Base-by-base conservation (phyloP, 2,888 invertebrate species). In the Polydrusus pterygomalis region DNA sequence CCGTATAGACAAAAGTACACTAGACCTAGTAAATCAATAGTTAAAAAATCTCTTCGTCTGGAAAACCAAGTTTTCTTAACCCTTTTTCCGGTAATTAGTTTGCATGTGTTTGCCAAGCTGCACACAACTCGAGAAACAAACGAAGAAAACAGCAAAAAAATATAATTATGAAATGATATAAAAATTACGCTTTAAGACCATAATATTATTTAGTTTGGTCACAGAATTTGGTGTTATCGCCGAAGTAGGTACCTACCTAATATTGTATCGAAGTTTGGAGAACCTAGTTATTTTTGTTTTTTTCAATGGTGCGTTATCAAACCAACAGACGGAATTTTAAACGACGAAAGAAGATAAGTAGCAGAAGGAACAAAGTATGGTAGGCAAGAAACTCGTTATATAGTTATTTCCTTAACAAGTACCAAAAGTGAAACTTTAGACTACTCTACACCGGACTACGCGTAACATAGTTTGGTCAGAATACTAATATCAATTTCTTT, bases 1-100 rank as follows among this genome's bases (percentile, higher is more conserved):
- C 6, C 49, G 64, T 64, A 49, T 30, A 49, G 13, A 3, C 30
- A 10, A 11, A 47, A 64, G 34, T 49, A 49, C 64, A 15, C 47
- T 49, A 64, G 49, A 20, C 47, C 43, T 30, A 64, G 34, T 64
- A 64, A 64, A 64, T 64, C 64, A 47, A 64, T 64, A 64, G 30
- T 15, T 49, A 34, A 47, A 64, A 58, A 64, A 64, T 47, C 47
- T 64, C 47, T 64, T 64, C 8, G 64, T 47, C 45, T 15, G 47
- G 20, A 64, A 40, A 62, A 45, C 64, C 43, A 64, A 43, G 45
- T 64, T 64, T 64, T 45, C 45, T 47, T 45, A 64, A 64, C 47
- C 30, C 25, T 64, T 64, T 64, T 64, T 47, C 47, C n/a, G 25
- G n/a, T 20, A 64, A 64, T 64, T 64, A 64, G 64, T 64, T 11